These are phyloP conservation scores for Hermetia illucens DNA, from an alignment of 1,140 invertebrate species.

Conservation along the genomic window DNA sequence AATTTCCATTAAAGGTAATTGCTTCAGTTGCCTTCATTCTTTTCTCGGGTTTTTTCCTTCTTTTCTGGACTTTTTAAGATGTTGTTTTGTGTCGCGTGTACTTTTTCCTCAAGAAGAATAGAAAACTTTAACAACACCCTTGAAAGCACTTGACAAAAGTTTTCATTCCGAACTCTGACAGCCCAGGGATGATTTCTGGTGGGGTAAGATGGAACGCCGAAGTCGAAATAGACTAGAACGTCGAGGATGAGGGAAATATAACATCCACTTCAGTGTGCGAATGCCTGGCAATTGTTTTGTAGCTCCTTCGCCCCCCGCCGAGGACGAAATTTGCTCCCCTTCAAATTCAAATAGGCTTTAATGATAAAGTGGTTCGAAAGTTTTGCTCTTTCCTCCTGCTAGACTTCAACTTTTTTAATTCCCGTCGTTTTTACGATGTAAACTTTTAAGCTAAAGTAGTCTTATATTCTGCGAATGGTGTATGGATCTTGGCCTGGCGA, in stretches of 20 bases:
- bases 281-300: no score
- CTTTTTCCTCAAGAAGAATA: no score
- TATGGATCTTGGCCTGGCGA: no score
- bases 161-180: not conserved
- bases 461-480: not conserved
- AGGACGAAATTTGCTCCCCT: not conserved
- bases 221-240: no score
- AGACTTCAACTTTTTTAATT: constrained; percentile 1
- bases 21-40: not conserved
- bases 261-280: no score
- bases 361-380: not conserved
- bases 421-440: not conserved
- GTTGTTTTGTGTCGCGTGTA: no score
- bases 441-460: not conserved
- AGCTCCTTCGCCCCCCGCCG: not conserved
- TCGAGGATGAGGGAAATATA: no score
- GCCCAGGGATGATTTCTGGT: no score
- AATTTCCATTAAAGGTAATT: constrained; percentile 1
- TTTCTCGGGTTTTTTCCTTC: not conserved
- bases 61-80: no score
- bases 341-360: not conserved
- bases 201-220: no score
- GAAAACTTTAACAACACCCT: constrained; percentile 1
- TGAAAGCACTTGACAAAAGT: constrained; percentile 1
- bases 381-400: not conserved